Evolutionary conservation across 2,797 vertebrate genomes (phyloP).

Genomic region (Pyrocephalus nanus): DNA sequence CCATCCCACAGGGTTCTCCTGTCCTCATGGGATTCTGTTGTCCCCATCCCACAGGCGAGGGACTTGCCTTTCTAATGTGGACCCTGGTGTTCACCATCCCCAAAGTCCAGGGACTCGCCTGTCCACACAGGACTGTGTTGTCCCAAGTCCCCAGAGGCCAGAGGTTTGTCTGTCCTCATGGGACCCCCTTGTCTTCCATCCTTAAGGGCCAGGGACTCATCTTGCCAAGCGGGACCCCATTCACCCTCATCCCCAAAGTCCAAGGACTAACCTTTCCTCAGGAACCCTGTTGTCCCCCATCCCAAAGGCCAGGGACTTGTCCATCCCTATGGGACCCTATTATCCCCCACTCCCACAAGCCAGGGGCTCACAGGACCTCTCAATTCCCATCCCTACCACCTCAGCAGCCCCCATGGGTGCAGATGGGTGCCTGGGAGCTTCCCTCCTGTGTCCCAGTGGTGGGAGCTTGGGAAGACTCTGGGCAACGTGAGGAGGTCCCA

Average conservation of each 20-base stretch:
- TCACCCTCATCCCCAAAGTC: neutral
- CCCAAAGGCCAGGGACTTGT: neutral
- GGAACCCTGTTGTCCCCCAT: neutral
- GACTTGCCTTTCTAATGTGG: neutral
- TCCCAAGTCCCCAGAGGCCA: neutral
- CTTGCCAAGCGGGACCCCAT: neutral
- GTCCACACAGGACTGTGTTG: neutral
- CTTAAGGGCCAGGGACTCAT: neutral
- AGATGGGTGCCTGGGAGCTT: neutral
- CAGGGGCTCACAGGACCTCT: fast-evolving
- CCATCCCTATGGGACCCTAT: neutral
- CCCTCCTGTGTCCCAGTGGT: fast-evolving
- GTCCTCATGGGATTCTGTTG: neutral
- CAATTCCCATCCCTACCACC: neutral
- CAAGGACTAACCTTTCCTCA: neutral
- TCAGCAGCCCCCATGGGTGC: neutral
- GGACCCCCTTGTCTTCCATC: neutral
- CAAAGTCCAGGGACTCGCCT: neutral
- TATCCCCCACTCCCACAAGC: neutral
- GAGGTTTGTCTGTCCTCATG: neutral
- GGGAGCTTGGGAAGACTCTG: neutral
- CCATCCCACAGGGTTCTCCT: neutral
- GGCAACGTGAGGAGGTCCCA: neutral
- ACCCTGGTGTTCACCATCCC: neutral
- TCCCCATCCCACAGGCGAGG: neutral